Conservation (phyloP, 1,140 invertebrate species). For the Araneus ventricosus region DNA sequence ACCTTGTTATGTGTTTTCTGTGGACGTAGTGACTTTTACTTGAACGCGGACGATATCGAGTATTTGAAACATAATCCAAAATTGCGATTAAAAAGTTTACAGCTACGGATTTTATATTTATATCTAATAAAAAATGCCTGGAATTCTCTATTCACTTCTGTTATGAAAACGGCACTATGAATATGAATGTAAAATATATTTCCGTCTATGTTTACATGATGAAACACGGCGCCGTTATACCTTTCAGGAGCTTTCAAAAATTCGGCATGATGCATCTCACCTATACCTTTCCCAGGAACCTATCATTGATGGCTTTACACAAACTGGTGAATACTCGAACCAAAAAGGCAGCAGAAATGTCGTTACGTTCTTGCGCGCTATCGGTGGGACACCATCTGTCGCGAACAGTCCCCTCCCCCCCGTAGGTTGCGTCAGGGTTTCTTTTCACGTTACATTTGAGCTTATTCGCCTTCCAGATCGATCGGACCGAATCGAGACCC, state of each 20-base stretch:
- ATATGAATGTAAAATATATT: neutral
- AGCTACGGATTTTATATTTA: too few species aligned
- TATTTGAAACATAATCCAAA: too few species aligned
- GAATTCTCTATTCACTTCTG: too few species aligned
- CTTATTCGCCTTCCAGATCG: slow-evolving; percentile 4
- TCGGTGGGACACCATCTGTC: slow-evolving; percentile 43
- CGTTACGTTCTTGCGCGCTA: neutral
- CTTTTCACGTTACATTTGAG: slow-evolving; percentile 61
- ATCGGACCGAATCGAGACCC: slow-evolving; percentile 22
- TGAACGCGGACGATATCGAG: too few species aligned
- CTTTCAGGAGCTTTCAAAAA: neutral
- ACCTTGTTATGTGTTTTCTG: too few species aligned
- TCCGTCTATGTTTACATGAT: neutral
- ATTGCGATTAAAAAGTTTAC: too few species aligned
- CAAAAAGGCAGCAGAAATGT: slow-evolving; percentile 1
- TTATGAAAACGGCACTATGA: too few species aligned
- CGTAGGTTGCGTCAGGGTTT: slow-evolving; percentile 33
- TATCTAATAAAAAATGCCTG: too few species aligned
- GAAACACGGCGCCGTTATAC: neutral
- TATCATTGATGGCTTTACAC: neutral
- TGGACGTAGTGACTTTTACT: too few species aligned
- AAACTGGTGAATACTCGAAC: neutral
- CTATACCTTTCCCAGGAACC: neutral
- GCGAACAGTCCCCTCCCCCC: neutral
- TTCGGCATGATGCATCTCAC: neutral